Percentiles rank a stretch among this genome's conserved stretches.
Conservation (phyloP, 1,140 invertebrate genomes). For the Homarus americanus region DNA sequence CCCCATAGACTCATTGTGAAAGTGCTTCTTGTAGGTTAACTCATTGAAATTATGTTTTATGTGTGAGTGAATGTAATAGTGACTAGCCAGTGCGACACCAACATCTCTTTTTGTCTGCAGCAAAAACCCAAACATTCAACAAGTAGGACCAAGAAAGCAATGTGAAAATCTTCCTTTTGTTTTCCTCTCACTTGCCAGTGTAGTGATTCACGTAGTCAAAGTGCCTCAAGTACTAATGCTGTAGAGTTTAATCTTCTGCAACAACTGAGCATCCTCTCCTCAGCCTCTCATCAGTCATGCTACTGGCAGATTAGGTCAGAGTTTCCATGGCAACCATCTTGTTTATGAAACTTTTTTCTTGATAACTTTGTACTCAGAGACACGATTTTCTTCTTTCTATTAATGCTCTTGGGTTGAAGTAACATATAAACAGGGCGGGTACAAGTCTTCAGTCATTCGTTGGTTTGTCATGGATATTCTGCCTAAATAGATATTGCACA, state of each 20-base stretch:
- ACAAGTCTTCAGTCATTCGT: background rate
- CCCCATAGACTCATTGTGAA: slow-evolving; percentile 51
- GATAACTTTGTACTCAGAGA: background rate
- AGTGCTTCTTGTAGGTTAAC: slow-evolving; percentile 72
- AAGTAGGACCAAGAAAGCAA: slow-evolving; percentile 61
- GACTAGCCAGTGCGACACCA: slow-evolving; percentile 52
- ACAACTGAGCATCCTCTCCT: slow-evolving; percentile 63
- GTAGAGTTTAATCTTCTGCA: slow-evolving; percentile 67
- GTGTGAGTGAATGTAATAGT: slow-evolving; percentile 61
- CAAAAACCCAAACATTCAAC: slow-evolving; percentile 33
- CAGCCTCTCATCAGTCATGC: slow-evolving; percentile 38
- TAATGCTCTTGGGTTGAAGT: background rate
- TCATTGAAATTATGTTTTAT: slow-evolving; percentile 62
- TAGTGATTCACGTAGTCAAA: slow-evolving; percentile 71
- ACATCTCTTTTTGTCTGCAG: slow-evolving; percentile 26
- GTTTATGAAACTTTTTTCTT: background rate
- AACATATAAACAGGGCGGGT: background rate
- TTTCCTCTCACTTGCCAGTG: slow-evolving; percentile 63
- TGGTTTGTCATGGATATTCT: slow-evolving; percentile 61
- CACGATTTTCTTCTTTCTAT: background rate
- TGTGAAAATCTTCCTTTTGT: slow-evolving; percentile 54
- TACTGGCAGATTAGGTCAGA: slow-evolving; percentile 47
- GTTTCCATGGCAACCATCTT: slow-evolving; percentile 45
- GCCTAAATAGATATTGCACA: slow-evolving; percentile 55
- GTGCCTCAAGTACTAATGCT: slow-evolving; percentile 70